These are phyloP conservation scores for Argynnis bischoffii DNA, from an alignment of 2,888 invertebrate genomes.

Conservation along the genomic window DNA sequence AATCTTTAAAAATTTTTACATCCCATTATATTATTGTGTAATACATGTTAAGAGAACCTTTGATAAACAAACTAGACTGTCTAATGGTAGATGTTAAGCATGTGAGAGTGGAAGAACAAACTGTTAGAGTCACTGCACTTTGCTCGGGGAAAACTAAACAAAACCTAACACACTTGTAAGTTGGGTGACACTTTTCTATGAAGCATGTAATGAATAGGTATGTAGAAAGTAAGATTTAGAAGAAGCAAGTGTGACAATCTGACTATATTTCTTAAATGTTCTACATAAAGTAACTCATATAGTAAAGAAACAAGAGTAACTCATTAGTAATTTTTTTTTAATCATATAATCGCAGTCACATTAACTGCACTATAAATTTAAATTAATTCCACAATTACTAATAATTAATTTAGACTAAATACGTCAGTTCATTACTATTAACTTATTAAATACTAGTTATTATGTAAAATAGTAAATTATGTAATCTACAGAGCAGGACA, in stretches of 20 bases:
- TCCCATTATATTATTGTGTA: neutral
- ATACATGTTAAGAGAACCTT: constrained; percentile 4
- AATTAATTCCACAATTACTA: too few relatives aligned
- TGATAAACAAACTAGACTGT: constrained; percentile 7
- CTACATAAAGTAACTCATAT: too few relatives aligned
- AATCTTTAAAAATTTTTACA: neutral
- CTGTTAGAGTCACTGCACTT: constrained; percentile 29
- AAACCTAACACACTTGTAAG: neutral
- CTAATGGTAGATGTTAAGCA: constrained; percentile 22
- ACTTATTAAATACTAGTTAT: neutral
- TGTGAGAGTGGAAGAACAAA: constrained; percentile 19
- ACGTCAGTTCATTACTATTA: too few relatives aligned
- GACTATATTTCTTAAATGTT: too few relatives aligned
- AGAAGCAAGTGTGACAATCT: too few relatives aligned
- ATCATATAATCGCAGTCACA: too few relatives aligned
- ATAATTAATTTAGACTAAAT: too few relatives aligned
- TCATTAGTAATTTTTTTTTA: too few relatives aligned
- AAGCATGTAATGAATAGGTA: neutral
- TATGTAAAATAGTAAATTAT: too few relatives aligned
- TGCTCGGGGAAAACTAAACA: constrained; percentile 22
- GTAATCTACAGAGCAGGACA: constrained; percentile 5
- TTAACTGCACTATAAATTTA: too few relatives aligned
- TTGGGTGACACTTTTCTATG: constrained; percentile 20
- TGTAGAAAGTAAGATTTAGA: neutral
- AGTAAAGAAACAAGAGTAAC: too few relatives aligned